Evolutionary conservation across 2,888 invertebrate species (phyloP).

Genomic region (Conchocele bisecta): DNA sequence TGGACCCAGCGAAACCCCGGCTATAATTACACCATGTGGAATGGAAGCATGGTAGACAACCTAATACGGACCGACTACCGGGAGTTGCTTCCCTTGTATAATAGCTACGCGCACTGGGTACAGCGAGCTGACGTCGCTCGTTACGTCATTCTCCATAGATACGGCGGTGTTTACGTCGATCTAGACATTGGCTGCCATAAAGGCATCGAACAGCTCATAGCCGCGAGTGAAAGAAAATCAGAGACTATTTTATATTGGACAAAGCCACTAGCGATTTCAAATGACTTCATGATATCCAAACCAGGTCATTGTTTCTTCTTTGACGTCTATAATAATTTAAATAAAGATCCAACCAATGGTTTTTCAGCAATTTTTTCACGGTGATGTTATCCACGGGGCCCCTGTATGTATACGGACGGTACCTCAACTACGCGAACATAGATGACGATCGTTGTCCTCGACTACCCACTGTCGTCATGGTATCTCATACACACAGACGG

Average conservation of each 20-base stretch:
- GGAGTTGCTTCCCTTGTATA: slow-evolving; percentile 15
- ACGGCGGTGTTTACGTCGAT: slow-evolving; percentile 41
- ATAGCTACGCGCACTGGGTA: slow-evolving; percentile 43
- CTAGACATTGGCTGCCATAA: slow-evolving; percentile 28
- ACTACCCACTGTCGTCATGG: neutral
- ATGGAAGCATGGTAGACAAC: slow-evolving; percentile 18
- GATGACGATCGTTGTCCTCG: slow-evolving; percentile 10
- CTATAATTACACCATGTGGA: slow-evolving; percentile 38
- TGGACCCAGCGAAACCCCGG: slow-evolving; percentile 13
- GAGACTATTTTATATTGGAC: slow-evolving; percentile 24
- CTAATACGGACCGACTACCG: slow-evolving; percentile 27
- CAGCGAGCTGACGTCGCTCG: slow-evolving; percentile 29
- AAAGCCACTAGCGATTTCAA: slow-evolving; percentile 23
- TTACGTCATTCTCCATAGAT: slow-evolving; percentile 32
- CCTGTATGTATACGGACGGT: slow-evolving; percentile 20
- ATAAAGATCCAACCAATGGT: slow-evolving; percentile 36
- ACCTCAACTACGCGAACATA: neutral
- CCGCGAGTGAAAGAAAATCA: neutral
- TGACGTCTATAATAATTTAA: slow-evolving; percentile 21
- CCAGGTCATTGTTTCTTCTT: slow-evolving; percentile 23
- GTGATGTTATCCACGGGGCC: slow-evolving; percentile 46
- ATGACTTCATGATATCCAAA: slow-evolving; percentile 47
- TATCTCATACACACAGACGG: slow-evolving; percentile 39
- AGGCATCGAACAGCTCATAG: neutral
- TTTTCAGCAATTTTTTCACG: slow-evolving; percentile 26